These are phyloP conservation scores for Agriopis aurantiaria DNA, from an alignment of 2,888 invertebrate genomes.

Conservation along the genomic window DNA sequence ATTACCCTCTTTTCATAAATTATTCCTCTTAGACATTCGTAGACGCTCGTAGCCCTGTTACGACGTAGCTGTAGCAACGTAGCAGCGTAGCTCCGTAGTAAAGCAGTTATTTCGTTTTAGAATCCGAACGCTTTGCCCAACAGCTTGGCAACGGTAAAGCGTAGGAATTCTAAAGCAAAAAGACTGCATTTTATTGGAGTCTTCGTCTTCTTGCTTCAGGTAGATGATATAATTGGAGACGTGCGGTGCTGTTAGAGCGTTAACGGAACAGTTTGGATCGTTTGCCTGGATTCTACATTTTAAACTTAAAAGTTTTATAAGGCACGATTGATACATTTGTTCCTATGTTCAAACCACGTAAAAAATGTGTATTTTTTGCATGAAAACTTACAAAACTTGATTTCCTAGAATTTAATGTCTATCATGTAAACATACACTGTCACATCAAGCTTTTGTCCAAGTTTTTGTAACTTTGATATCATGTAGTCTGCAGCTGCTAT, in stretches of 20 bases:
- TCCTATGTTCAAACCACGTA: too few relatives aligned
- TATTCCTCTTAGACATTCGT: conserved; percentile 42
- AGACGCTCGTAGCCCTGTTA: conserved; percentile 44
- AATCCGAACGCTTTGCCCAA: conserved; percentile 98
- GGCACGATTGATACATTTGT: not conserved
- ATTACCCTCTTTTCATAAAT: conserved; percentile 30
- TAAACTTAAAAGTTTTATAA: not conserved
- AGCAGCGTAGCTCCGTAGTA: conserved; percentile 47
- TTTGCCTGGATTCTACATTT: not conserved
- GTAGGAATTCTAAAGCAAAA: conserved; percentile 98
- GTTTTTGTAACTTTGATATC: too few relatives aligned
- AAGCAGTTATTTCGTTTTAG: conserved; percentile 91
- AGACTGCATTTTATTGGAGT: conserved; percentile 54
- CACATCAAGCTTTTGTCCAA: too few relatives aligned
- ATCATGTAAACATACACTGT: too few relatives aligned
- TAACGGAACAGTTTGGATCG: not conserved
- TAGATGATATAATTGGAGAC: conserved; percentile 38
- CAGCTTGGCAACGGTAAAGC: conserved; percentile 93
- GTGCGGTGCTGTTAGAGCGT: conserved; percentile 5
- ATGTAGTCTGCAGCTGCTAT: too few relatives aligned
- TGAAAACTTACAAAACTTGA: too few relatives aligned
- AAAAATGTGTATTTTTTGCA: too few relatives aligned
- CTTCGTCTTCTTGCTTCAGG: conserved; percentile 48
- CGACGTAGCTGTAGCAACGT: conserved; percentile 45
- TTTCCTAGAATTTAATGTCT: too few relatives aligned